Base-by-base conservation (phyloP, 1,140 invertebrate genomes). In the Drosophila nasuta region DNA sequence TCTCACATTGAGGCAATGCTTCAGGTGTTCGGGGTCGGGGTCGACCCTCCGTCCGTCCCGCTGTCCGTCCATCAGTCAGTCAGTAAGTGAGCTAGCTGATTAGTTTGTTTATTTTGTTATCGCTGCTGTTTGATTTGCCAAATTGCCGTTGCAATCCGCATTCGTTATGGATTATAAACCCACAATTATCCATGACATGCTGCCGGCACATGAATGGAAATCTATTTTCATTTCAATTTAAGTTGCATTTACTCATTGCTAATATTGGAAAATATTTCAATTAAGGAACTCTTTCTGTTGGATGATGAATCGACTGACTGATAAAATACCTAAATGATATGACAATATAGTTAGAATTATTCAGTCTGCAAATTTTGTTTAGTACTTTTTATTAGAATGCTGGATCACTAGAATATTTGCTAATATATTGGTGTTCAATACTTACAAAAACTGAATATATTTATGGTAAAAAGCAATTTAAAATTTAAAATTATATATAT, bases 111-210 rank as follows among this genome's bases (percentile, higher is more conserved):
- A 43, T 33, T n/a, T 77, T 77, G 45, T 59, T 75, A 52, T 60
- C 17, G 62, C 66, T 60, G 73, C 70, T 67, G 49, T 69, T 81
- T 70, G 75, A 63, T 46, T 30, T 64, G 58, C 30, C 52, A 65
- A 67, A 79, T 82, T 52, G 56, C 71, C 80, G 66, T 79, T 72
- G 49, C 66, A 79, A 83, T 79, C 51, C 43, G 13, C 62, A 79
- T 82, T 79, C 17, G 75, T 20, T 45, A 63, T 63, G 75, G 59
- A 15, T 25, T 56, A 75, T 51, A 33, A 25, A 17, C 30, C 10
- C 48, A 8, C 67, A 60, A 59, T 25, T 10, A 58, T 66, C 3
- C 13, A 30, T 11, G 25, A 35, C 49, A 46, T 6, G 28, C 30
- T 6, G 28, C 30, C 10, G 25, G 7, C 10, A 35, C 8, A 41